Evolutionary conservation across 2,888 invertebrate genomes (phyloP).

Genomic region (Lymantria dispar): DNA sequence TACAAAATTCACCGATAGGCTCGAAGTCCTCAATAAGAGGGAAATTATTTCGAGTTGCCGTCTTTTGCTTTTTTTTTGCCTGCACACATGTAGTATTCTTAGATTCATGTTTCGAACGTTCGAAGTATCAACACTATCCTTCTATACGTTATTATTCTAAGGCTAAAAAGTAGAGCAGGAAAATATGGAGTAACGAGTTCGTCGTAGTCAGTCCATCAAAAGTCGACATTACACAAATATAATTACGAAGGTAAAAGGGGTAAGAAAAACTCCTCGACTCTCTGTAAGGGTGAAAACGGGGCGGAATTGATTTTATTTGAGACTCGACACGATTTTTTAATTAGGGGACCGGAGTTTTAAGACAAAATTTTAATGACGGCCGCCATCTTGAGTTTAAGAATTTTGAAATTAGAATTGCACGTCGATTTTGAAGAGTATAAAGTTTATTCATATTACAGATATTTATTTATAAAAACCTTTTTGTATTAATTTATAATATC

Average conservation of each 20-base stretch:
- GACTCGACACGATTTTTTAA: constrained; percentile 79
- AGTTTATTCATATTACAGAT: not conserved
- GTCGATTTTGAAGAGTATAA: not conserved
- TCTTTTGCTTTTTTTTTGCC: too few species aligned
- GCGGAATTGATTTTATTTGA: constrained; percentile 78
- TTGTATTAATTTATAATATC: too few species aligned
- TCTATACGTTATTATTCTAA: too few species aligned
- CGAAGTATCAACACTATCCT: too few species aligned
- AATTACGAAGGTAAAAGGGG: constrained; percentile 58
- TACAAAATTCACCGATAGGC: too few species aligned
- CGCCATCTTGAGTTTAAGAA: constrained; percentile 22
- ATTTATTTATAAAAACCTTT: not conserved
- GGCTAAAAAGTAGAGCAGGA: too few species aligned
- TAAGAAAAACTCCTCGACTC: constrained; percentile 59
- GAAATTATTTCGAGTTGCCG: too few species aligned
- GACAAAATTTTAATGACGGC: constrained; percentile 46
- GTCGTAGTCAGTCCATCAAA: constrained; percentile 49
- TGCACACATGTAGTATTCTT: too few species aligned
- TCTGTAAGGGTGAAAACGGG: constrained; percentile 39
- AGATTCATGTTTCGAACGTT: too few species aligned
- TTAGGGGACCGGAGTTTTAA: constrained; percentile 46
- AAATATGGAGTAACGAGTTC: not conserved
- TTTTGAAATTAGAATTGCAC: constrained; percentile 14
- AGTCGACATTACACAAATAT: constrained; percentile 70
- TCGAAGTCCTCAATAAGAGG: too few species aligned